phyloP scores from a whole-genome alignment of 2,888 invertebrate genomes.

The Drosophila melanocephala region DNA sequence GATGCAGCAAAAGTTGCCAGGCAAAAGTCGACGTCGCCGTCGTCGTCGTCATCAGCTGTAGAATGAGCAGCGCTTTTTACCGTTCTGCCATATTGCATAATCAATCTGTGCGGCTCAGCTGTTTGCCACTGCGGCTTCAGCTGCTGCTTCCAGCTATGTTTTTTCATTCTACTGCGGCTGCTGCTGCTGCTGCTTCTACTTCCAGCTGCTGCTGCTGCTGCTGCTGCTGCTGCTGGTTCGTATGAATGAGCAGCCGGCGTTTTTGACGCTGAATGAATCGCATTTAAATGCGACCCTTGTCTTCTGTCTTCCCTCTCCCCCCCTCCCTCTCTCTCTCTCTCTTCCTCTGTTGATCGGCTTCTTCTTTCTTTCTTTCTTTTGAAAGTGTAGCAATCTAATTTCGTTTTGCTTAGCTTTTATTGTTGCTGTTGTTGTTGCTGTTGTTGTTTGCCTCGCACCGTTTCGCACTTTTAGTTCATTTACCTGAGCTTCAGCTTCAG shows the following conservation, averaged over 20 bases:
- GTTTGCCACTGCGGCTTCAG: constrained; percentile 16
- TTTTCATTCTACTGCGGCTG: not conserved
- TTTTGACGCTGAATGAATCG: constrained; percentile 32
- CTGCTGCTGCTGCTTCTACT: not conserved
- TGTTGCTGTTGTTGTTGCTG: constrained; percentile 36
- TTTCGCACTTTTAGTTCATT: constrained; percentile 75
- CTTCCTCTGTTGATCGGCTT: constrained; percentile 1
- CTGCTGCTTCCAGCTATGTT: constrained; percentile 1
- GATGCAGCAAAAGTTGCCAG: constrained; percentile 40
- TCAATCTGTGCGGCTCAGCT: constrained; percentile 41
- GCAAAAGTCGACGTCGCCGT: not conserved
- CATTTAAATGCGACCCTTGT: constrained; percentile 48
- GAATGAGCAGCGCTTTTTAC: constrained; percentile 31
- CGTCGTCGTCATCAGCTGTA: constrained; percentile 34
- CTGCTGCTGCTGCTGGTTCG: not conserved
- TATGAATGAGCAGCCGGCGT: constrained; percentile 36
- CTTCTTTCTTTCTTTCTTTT: constrained; percentile 23
- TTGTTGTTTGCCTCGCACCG: constrained; percentile 53
- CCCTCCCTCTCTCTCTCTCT: not conserved
- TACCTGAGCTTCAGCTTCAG: constrained; percentile 52
- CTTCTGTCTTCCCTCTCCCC: not conserved
- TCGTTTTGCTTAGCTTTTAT: constrained; percentile 51
- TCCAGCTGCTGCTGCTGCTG: constrained; percentile 3
- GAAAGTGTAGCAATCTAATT: constrained; percentile 78
- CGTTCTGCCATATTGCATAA: constrained; percentile 61